Percentiles rank a stretch among this genome's conserved stretches.
Conservation (phyloP, 2,113 vertebrate genomes). For the Puma concolor region DNA sequence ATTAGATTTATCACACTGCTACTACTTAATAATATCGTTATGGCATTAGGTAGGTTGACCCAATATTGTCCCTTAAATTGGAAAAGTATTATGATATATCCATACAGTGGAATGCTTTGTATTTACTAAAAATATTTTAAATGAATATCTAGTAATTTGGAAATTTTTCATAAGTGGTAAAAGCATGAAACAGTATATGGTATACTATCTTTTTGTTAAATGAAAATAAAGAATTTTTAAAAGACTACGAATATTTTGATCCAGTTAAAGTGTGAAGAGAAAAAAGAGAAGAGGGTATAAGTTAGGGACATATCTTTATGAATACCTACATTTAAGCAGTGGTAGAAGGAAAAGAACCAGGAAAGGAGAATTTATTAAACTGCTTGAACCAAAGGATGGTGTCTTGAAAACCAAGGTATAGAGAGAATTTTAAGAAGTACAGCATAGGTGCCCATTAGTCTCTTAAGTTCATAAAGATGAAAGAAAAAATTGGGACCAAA, state of each 20-base stretch:
- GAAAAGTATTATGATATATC: neutral
- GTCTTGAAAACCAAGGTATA: neutral
- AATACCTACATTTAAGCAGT: neutral
- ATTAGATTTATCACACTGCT: neutral
- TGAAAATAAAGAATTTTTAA: neutral
- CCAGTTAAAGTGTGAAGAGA: neutral
- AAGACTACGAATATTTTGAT: neutral
- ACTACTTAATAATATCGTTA: neutral
- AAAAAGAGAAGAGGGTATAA: neutral
- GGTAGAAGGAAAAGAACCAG: neutral
- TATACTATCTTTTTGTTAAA: neutral
- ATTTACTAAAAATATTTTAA: slow-evolving; percentile 19
- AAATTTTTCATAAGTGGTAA: neutral
- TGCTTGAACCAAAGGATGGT: neutral
- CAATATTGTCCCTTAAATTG: neutral
- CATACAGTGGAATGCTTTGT: slow-evolving; percentile 25
- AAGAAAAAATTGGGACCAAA: neutral
- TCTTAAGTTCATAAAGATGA: neutral
- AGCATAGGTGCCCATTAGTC: neutral
- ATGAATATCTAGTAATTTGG: neutral
- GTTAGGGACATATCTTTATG: neutral
- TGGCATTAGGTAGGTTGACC: neutral
- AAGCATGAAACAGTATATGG: neutral
- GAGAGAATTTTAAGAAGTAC: neutral
- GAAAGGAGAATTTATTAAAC: neutral